Evolutionary conservation across 2,888 invertebrate species (phyloP), one percentile per base, ranked within the genome.

Genomic region (Cheilosia pagana): DNA sequence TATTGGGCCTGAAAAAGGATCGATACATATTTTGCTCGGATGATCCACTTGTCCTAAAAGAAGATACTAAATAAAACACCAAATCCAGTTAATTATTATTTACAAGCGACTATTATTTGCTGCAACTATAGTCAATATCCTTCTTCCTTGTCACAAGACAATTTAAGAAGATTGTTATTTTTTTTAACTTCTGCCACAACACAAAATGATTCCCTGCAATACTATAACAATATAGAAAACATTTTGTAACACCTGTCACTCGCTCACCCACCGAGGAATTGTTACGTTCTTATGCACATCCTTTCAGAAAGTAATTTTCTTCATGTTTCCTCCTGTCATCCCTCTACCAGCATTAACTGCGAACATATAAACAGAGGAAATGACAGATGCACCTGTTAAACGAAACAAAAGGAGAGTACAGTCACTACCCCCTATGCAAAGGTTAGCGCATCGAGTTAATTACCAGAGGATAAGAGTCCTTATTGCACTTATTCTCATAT

Each of bases 371-470:
- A 77, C 70, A 77, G 62, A 70, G 60, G 39, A 62, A 77, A 53
- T 62, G 50, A 77, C 77, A 77, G 68, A 77, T 77, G 77, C 77
- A 77, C 77, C 70, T 77, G 77, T 53, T 53, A 59, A 41, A 53
- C 5, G 8, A 35, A 60, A 68, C 48, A 67, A 52, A 60, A 62
- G 12, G 43, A 57, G 41, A 57, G 41, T 78, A 78, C 78, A 78
- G 78, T 78, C 78, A 48, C 43, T 53, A 74, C 72, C n/a, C 35
- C 57, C 19, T 28, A 57, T 28, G 10, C 28, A 43, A n/a, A 52
- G 16, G 55, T n/a, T 28, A 19, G 28, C 28, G 28, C 28, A 16
- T 74, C 53, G 23, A 43, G 53, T 63, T 74, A 74, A 74, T 74
- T 63, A 55, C 50, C 50, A 59, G 57, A 71, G 57, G 48, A 50